Conservation (phyloP, 2,888 invertebrate species). For the Diaphora mendica region DNA sequence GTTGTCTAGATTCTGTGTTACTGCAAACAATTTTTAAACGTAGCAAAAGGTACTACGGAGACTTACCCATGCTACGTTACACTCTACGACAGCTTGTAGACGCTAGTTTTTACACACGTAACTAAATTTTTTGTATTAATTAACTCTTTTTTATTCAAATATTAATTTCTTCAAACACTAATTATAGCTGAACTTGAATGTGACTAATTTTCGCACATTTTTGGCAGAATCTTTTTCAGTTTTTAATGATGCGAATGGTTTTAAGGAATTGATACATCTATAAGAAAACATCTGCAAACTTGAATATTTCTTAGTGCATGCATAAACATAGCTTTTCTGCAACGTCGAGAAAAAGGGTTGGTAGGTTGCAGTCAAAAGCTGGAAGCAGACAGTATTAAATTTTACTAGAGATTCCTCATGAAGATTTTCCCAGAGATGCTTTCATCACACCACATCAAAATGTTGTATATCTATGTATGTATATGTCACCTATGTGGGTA, state of each 20-base stretch:
- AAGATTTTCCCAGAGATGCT: not conserved
- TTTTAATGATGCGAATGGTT: not conserved
- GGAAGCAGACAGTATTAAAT: not conserved
- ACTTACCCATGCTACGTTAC: not conserved
- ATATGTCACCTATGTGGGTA: too few relatives aligned
- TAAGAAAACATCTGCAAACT: not conserved
- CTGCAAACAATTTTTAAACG: not conserved
- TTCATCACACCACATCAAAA: too few relatives aligned
- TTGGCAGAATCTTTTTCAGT: too few relatives aligned
- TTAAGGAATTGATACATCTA: not conserved
- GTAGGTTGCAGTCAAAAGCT: constrained; percentile 1
- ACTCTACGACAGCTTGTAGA: not conserved
- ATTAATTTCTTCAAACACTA: not conserved
- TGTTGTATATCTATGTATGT: too few relatives aligned
- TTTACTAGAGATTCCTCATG: not conserved
- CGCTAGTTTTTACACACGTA: not conserved
- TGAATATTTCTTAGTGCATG: constrained; percentile 8
- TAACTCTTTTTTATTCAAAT: not conserved
- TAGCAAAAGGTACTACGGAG: not conserved
- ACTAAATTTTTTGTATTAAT: not conserved
- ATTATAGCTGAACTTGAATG: too few relatives aligned
- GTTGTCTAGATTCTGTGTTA: constrained; percentile 1
- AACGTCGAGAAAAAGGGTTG: constrained; percentile 11
- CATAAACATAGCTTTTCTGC: constrained; percentile 9
- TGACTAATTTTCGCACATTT: too few relatives aligned